A percentile compares a stretch with the other conserved stretches of the same genome.
These are phyloP conservation scores for Trisateles emortualis DNA, from an alignment of 2,888 invertebrate species.

Conservation along the genomic window DNA sequence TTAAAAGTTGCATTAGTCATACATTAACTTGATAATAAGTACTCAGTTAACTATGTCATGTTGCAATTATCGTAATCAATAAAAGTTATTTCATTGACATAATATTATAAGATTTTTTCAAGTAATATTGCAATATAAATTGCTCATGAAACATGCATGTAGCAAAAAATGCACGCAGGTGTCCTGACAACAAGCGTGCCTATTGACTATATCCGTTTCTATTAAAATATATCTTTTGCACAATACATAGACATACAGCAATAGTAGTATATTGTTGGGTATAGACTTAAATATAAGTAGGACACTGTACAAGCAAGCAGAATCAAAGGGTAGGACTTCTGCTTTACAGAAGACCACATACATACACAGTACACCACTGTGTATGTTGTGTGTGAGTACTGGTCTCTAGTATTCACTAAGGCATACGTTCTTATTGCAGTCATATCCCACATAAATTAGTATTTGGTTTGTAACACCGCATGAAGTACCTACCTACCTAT, in stretches of 20 bases:
- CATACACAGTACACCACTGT: no score
- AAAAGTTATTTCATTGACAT: slow-evolving; percentile 53
- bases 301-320: no score
- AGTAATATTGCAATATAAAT: slow-evolving; percentile 63
- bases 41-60: slow-evolving; percentile 37
- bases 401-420: no score
- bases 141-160: slow-evolving; percentile 70
- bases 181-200: slow-evolving; percentile 42
- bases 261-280: background rate
- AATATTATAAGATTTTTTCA: slow-evolving; percentile 61
- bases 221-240: slow-evolving; percentile 20
- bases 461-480: no score
- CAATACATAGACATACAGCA: no score
- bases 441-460: no score
- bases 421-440: no score
- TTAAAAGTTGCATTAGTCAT: background rate
- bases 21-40: slow-evolving; percentile 4
- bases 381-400: no score
- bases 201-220: slow-evolving; percentile 53
- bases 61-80: slow-evolving; percentile 42
- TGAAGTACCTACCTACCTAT: no score
- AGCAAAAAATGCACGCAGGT: slow-evolving; percentile 59
- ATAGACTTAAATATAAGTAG: background rate
- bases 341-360: no score
- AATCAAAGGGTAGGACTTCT: no score